Base-by-base conservation (phyloP, 2,797 vertebrate species). In the Phrynocephalus vlangalii region DNA sequence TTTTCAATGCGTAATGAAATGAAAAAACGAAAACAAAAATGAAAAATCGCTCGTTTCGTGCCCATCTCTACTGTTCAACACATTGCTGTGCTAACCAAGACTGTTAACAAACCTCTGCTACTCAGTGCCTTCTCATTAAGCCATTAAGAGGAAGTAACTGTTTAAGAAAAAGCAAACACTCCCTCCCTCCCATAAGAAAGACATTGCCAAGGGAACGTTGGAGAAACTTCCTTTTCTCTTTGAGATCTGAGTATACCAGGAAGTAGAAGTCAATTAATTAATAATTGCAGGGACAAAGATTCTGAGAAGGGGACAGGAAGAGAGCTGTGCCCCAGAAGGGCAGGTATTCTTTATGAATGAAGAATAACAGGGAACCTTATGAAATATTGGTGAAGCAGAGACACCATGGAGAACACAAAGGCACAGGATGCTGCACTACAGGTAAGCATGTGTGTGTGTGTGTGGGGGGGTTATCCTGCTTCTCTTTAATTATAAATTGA, bases 241-340 rank as follows among this genome's bases (percentile, higher is more conserved):
- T 83, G 28, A 67, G 63, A 83, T 89, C 84, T 82, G 85, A 76
- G 86, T 78, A 70, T 6, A 93, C 85, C 86, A 72, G 92, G 94
- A 95, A 94, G 93, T 93, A 91, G 85, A 81, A 75, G 56, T 91
- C 84, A 91, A 88, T 93, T 83, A 77, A 66, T 93, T 87, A 91
- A 89, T 93, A 92, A 94, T 89, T 90, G 44, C 85, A 88, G 77
- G 92, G 90, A 84, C 90, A 77, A 87, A 82, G 91, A 86, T 91
- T 92, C 93, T 85, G 24, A 60, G 81, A 0, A 11, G 86, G 89
- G 84, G 73, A 75, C 24, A 33, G 20, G 67, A 73, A 0, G 11
- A 66, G 92, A 89, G 33, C 76, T 0, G 6, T 22, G 84, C 79
- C 52, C 73, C 60, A 6, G 18, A 33, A 85, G 16, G 90, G 86